Evolutionary conservation across 2,888 invertebrate species (phyloP).

Genomic region (Scrobipalpa atriplicella): DNA sequence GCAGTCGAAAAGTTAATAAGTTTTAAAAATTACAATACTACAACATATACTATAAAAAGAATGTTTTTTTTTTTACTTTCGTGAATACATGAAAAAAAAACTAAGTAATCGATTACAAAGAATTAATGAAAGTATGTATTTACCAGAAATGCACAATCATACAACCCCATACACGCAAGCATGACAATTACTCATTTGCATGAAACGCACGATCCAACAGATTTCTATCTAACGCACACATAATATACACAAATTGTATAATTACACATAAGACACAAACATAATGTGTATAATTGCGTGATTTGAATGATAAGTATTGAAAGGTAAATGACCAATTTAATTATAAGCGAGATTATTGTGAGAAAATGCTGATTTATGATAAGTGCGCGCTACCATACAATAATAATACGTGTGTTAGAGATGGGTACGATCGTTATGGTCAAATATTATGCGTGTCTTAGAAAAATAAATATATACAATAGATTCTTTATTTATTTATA

Average conservation of each 20-base stretch:
- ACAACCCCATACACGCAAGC: conserved; percentile 8
- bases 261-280: background rate
- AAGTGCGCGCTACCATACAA: background rate
- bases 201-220: background rate
- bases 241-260: background rate
- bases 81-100: conserved; percentile 4
- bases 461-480: background rate
- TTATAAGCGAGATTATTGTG: background rate
- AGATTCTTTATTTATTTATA: background rate
- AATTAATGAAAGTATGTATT: conserved; percentile 7
- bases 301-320: conserved; percentile 12
- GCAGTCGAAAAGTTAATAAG: no score
- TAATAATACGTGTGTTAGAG: background rate
- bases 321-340: background rate
- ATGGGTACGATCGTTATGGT: background rate
- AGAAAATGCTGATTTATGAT: conserved; percentile 5
- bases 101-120: background rate
- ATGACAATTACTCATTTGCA: background rate
- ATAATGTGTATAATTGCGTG: background rate
- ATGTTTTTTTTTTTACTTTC: no score
- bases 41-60: no score
- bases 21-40: no score
- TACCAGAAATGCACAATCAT: conserved; percentile 7
- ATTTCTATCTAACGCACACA: conserved; percentile 9
- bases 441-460: background rate